phyloP scores from a whole-genome alignment of 2,888 invertebrate genomes.

The Pachliopta kotzebuea region DNA sequence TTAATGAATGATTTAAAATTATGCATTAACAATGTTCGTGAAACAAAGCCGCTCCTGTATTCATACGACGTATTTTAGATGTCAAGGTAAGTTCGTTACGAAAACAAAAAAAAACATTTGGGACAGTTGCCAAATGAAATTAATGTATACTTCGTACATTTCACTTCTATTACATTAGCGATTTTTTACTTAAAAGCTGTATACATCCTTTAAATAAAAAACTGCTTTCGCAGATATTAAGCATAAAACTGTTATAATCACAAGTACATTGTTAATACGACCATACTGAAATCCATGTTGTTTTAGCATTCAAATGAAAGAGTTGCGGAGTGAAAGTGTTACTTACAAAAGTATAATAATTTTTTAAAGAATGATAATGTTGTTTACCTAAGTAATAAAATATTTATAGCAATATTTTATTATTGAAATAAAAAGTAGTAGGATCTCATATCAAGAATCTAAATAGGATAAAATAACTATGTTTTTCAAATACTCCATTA shows the following conservation, averaged over 20 bases:
- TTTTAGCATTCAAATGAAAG: slow-evolving; percentile 16
- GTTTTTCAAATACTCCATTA: no score
- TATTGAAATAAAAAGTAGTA: no score
- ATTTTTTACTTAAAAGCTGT: background rate
- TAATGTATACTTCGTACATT: slow-evolving; percentile 15
- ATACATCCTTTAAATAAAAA: background rate
- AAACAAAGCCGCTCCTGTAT: slow-evolving; percentile 18
- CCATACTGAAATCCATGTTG: slow-evolving; percentile 35
- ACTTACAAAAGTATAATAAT: slow-evolving; percentile 12
- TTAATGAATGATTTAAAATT: slow-evolving; percentile 1
- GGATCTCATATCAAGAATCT: no score
- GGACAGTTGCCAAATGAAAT: slow-evolving; percentile 27
- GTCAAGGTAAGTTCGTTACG: slow-evolving; percentile 24
- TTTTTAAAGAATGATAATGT: background rate
- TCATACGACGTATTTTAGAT: slow-evolving; percentile 16
- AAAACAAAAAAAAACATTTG: slow-evolving; percentile 26
- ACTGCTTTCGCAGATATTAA: background rate
- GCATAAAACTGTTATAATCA: background rate
- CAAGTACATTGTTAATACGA: slow-evolving; percentile 10
- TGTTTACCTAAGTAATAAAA: background rate
- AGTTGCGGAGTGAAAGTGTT: slow-evolving; percentile 51
- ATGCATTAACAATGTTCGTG: background rate
- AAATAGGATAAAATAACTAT: no score
- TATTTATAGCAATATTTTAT: background rate
- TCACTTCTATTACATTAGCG: slow-evolving; percentile 4